Conservation (phyloP, 2,888 invertebrate genomes). For the Tetrapedia diversipes region DNA sequence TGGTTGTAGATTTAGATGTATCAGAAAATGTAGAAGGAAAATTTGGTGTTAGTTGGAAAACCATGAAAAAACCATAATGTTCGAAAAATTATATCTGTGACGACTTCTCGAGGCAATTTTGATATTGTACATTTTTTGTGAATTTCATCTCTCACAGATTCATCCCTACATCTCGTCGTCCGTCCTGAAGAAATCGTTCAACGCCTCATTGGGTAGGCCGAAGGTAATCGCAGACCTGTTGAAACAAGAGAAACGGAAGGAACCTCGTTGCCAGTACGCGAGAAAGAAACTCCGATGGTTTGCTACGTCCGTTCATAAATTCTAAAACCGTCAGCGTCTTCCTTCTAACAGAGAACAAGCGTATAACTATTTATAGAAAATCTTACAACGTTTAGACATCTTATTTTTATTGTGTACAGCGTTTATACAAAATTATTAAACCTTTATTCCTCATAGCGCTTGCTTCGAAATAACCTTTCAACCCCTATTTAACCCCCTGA, state of each 20-base stretch:
- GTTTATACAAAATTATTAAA: not conserved
- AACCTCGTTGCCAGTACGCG: not conserved
- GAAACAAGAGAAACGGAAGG: not conserved
- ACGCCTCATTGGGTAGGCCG: constrained; percentile 42
- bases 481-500: no score
- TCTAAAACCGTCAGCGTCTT: constrained; percentile 23
- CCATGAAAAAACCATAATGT: no score
- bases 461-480: no score
- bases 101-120: no score
- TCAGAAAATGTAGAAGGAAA: no score
- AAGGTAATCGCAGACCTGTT: not conserved
- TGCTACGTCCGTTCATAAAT: not conserved
- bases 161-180: constrained; percentile 52
- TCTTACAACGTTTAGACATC: no score
- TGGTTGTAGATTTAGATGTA: no score
- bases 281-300: constrained; percentile 55
- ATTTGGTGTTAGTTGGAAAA: no score
- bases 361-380: not conserved
- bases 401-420: no score
- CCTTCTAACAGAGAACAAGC: not conserved
- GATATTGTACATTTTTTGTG: not conserved
- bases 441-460: no score
- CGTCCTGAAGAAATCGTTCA: constrained; percentile 55
- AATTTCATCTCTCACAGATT: constrained; percentile 32
- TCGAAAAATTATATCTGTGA: no score